Evolutionary conservation across 2,888 invertebrate genomes (phyloP).

Genomic region (Masnerella sp.): DNA sequence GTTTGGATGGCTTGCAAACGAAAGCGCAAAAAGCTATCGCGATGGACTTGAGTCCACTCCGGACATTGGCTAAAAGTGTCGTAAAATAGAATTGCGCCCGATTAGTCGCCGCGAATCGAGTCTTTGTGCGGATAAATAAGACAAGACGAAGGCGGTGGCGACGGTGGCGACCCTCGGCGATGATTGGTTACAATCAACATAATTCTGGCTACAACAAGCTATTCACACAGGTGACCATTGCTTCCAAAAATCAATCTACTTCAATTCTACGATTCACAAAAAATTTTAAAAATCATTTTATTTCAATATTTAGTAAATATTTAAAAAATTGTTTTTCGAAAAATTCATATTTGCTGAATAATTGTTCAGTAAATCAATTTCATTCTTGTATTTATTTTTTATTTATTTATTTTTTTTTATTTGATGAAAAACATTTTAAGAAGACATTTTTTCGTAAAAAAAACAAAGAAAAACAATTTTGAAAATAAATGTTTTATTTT

Average conservation of each 20-base stretch:
- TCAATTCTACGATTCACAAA: neutral
- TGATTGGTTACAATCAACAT: constrained; percentile 88
- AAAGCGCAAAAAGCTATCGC: constrained; percentile 73
- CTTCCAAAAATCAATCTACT: neutral
- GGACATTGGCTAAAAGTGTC: constrained; percentile 44
- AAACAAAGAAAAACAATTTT: too few relatives aligned
- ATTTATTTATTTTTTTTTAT: too few relatives aligned
- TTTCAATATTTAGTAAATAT: too few relatives aligned
- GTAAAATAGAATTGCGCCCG: constrained; percentile 29
- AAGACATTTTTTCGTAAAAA: neutral
- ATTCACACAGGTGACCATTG: constrained; percentile 85
- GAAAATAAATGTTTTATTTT: too few relatives aligned
- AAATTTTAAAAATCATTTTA: neutral
- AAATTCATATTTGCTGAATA: too few relatives aligned
- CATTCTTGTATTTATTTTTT: too few relatives aligned
- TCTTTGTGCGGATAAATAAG: constrained; percentile 50
- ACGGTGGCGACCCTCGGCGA: constrained; percentile 74
- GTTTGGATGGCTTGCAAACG: constrained; percentile 75
- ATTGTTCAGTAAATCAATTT: too few relatives aligned
- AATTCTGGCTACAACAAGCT: constrained; percentile 90
- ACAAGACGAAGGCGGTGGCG: constrained; percentile 65
- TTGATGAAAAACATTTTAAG: neutral
- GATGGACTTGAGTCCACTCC: constrained; percentile 61
- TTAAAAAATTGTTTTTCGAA: constrained; percentile 6
- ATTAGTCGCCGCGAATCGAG: constrained; percentile 13